phyloP scores from a whole-genome alignment of 2,113 vertebrate genomes.

The Cryptotis parvus region DNA sequence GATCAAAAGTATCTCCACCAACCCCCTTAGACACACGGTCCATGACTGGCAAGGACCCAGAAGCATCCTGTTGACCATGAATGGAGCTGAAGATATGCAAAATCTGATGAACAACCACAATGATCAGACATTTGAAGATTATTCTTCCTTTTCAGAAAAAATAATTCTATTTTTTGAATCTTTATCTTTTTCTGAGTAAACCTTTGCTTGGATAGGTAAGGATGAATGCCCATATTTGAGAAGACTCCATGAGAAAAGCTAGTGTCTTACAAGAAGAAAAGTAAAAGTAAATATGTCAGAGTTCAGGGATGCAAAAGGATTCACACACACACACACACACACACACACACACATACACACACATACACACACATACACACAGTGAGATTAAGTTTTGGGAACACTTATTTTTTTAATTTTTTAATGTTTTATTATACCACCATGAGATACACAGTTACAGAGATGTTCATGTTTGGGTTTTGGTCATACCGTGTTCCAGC shows the following conservation, averaged over 20 bases:
- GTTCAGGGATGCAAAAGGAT: no score
- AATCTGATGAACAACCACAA: background rate
- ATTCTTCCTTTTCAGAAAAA: background rate
- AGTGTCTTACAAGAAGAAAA: slow-evolving; percentile 6
- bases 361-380: background rate
- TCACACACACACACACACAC: no score
- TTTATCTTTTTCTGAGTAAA: background rate
- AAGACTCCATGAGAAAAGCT: slow-evolving; percentile 7
- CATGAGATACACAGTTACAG: no score
- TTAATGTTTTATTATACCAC: no score
- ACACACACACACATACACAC: background rate
- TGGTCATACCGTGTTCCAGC: no score
- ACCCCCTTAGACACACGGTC: background rate
- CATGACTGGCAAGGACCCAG: background rate
- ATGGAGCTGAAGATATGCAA: background rate
- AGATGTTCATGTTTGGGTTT: no score
- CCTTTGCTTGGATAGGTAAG: background rate
- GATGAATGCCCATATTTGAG: background rate
- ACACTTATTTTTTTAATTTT: no score
- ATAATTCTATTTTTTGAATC: slow-evolving; percentile 38
- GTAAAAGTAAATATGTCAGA: background rate
- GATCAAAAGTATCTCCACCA: slow-evolving; percentile 42
- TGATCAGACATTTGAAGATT: background rate
- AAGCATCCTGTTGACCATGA: background rate
- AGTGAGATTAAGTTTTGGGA: no score